Conservation (phyloP, 2,888 invertebrate genomes). For the Macrophya annulata region DNA sequence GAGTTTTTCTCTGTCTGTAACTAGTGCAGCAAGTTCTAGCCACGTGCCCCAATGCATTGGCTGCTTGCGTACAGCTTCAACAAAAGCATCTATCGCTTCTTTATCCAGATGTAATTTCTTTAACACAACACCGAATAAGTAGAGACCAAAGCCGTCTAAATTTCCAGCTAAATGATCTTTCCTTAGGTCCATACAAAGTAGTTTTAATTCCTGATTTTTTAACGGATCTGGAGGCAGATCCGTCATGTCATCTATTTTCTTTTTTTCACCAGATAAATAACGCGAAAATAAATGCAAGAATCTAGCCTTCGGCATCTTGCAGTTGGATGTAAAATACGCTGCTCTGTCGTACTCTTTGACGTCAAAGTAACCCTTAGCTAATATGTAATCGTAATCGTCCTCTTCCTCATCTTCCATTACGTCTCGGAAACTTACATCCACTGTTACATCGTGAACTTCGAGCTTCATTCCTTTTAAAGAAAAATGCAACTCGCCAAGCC, state of each 20-base stretch:
- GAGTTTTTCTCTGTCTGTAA: constrained; percentile 90
- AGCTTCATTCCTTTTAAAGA: constrained; percentile 87
- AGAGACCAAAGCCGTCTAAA: constrained; percentile 93
- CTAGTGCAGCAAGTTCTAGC: constrained; percentile 93
- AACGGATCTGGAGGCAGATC: constrained; percentile 85
- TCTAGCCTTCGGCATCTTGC: constrained; percentile 86
- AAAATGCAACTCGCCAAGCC: constrained; percentile 91
- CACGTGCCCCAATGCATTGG: constrained; percentile 98
- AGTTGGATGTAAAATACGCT: constrained; percentile 89
- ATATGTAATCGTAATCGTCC: constrained; percentile 87
- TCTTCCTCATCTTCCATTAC: constrained; percentile 86
- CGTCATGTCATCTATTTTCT: constrained; percentile 91
- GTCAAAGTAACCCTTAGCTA: constrained; percentile 95
- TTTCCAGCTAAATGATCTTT: constrained; percentile 83
- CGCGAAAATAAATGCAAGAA: constrained; percentile 93
- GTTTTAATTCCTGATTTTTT: constrained; percentile 81
- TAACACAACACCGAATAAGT: constrained; percentile 94
- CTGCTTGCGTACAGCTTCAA: constrained; percentile 88
- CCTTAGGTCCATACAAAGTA: constrained; percentile 82
- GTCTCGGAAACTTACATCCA: constrained; percentile 79
- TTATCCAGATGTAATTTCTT: constrained; percentile 91
- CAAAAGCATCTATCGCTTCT: constrained; percentile 90
- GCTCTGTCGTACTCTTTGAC: constrained; percentile 94
- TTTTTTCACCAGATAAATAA: constrained; percentile 95
- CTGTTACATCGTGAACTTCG: constrained; percentile 80